Percentiles rank a stretch among this genome's conserved stretches.
Evolutionary conservation across 2,888 invertebrate species (phyloP).

Genomic region (Eupithecia abbreviata): DNA sequence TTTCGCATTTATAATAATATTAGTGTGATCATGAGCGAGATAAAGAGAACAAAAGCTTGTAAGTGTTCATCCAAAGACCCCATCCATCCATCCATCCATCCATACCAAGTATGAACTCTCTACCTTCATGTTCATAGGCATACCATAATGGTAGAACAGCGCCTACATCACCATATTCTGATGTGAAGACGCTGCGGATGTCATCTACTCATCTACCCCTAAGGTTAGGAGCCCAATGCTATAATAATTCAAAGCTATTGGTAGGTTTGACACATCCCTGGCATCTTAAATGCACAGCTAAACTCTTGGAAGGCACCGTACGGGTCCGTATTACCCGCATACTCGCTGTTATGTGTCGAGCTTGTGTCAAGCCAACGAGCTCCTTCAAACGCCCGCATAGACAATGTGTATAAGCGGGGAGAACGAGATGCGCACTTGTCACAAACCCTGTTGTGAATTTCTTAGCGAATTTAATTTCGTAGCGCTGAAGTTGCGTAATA

Average conservation of each 20-base stretch:
- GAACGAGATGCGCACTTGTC: conserved; percentile 28
- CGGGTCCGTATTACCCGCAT: neutral
- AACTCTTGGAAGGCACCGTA: neutral
- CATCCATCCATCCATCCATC: neutral
- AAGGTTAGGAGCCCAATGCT: neutral
- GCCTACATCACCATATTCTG: neutral
- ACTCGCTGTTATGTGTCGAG: neutral
- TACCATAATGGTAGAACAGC: neutral
- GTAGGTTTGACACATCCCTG: neutral
- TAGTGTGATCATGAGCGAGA: neutral
- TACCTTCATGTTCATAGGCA: neutral
- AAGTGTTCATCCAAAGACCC: neutral
- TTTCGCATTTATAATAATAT: too few species aligned
- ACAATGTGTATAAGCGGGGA: conserved; percentile 3
- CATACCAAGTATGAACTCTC: neutral
- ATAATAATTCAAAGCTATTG: neutral
- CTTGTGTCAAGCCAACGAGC: neutral
- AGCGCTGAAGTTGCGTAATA: conserved; percentile 32
- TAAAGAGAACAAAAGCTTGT: neutral
- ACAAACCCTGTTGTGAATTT: conserved; percentile 36
- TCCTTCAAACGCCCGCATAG: neutral
- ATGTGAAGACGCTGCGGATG: neutral
- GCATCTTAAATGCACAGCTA: neutral
- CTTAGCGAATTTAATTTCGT: conserved; percentile 41
- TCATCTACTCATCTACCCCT: neutral